A percentile compares a stretch with the other conserved stretches of the same genome.
Evolutionary conservation across 2,888 invertebrate species (phyloP).

Genomic region (Callinectes sapidus): DNA sequence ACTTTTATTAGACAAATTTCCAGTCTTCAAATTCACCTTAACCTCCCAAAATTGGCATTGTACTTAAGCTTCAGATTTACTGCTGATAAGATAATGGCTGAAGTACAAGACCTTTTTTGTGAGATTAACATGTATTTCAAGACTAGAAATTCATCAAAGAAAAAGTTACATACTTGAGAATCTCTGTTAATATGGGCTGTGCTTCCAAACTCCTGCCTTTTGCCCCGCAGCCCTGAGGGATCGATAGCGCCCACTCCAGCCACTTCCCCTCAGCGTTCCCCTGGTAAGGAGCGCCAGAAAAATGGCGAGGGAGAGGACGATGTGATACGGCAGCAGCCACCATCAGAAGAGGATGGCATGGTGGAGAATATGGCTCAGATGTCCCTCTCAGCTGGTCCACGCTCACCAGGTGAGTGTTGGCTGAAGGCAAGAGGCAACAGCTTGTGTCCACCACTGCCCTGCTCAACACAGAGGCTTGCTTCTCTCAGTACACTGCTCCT

Average conservation of each 20-base stretch:
- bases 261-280: constrained; percentile 67
- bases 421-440: background rate
- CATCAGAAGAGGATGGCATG: constrained; percentile 51
- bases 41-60: too few species aligned
- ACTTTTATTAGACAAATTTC: too few species aligned
- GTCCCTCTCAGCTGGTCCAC: constrained; percentile 49
- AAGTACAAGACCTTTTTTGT: too few species aligned
- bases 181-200: too few species aligned
- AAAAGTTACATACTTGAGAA: too few species aligned
- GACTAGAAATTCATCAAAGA: too few species aligned
- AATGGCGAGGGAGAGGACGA: constrained; percentile 42
- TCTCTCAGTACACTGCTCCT: too few species aligned
- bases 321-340: constrained; percentile 56
- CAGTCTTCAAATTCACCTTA: too few species aligned
- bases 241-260: constrained; percentile 72
- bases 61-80: too few species aligned
- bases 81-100: too few species aligned
- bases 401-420: constrained; percentile 59
- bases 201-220: background rate
- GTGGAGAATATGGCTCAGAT: constrained; percentile 53
- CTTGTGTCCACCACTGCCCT: background rate
- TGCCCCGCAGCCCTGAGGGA: constrained; percentile 47
- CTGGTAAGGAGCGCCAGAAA: constrained; percentile 45
- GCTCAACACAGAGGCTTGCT: too few species aligned
- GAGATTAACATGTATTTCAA: too few species aligned